phyloP scores from a whole-genome alignment of 1,140 invertebrate genomes.

The Hormaphis cornu region DNA sequence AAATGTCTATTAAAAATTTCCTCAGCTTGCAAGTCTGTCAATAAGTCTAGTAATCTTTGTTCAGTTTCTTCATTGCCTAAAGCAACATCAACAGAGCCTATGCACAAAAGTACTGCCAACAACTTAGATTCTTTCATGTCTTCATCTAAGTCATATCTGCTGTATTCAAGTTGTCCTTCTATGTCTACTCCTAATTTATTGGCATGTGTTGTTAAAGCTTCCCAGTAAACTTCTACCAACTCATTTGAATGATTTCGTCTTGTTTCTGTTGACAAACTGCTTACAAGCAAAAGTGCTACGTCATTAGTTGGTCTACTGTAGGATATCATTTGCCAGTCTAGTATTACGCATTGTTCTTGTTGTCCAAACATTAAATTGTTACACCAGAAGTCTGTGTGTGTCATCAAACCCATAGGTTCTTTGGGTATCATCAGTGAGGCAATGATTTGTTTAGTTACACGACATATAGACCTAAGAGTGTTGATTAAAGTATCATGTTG shows the following conservation, averaged over 20 bases:
- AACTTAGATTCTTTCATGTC: constrained; percentile 64
- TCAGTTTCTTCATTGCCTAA: constrained; percentile 58
- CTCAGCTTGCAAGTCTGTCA: constrained; percentile 52
- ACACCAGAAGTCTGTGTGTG: constrained; percentile 74
- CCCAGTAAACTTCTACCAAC: constrained; percentile 61
- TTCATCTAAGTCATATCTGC: constrained; percentile 47
- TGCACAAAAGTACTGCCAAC: constrained; percentile 61
- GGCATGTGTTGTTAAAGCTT: constrained; percentile 47
- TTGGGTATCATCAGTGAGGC: constrained; percentile 54
- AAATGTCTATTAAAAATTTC: constrained; percentile 42
- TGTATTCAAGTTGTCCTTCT: constrained; percentile 49
- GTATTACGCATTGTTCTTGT: constrained; percentile 50
- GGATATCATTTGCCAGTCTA: constrained; percentile 78
- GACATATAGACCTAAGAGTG: constrained; percentile 47
- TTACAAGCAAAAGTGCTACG: constrained; percentile 64
- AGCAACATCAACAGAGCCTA: constrained; percentile 67
- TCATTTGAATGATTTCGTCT: constrained; percentile 51
- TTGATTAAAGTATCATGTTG: constrained; percentile 47
- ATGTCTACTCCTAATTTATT: constrained; percentile 52
- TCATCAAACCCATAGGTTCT: constrained; percentile 59
- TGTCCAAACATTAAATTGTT: constrained; percentile 66
- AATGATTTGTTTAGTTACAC: constrained; percentile 53
- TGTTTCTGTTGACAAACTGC: constrained; percentile 60
- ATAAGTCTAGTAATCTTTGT: constrained; percentile 52
- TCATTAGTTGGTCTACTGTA: constrained; percentile 68